phyloP scores from a whole-genome alignment of 2,888 invertebrate species.

The Timema podura region DNA sequence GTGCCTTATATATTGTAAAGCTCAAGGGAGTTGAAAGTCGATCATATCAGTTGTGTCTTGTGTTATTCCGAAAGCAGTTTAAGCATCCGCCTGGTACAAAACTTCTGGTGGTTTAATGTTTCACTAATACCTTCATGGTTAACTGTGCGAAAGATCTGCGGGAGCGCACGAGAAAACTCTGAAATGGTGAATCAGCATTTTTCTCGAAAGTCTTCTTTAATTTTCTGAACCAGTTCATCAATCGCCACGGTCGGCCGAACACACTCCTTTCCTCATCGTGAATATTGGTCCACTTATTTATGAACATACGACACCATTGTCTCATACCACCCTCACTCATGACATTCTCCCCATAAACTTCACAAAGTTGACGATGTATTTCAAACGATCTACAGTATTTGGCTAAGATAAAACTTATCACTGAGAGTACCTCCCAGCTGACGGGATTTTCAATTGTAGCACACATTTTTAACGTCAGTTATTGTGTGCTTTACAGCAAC shows the following conservation, averaged over 20 bases:
- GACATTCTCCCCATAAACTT: background rate
- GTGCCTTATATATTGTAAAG: background rate
- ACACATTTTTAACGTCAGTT: background rate
- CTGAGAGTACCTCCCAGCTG: background rate
- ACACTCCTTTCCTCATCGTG: background rate
- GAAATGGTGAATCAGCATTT: background rate
- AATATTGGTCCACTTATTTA: background rate
- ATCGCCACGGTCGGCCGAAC: background rate
- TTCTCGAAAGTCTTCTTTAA: background rate
- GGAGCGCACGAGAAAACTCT: background rate
- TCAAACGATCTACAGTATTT: background rate
- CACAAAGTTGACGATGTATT: background rate
- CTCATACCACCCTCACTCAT: background rate
- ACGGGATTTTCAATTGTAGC: background rate
- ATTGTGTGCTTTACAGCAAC: background rate
- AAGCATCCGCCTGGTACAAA: background rate
- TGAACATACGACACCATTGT: background rate
- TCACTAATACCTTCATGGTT: background rate
- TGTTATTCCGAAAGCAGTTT: constrained; percentile 4
- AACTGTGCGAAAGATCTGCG: background rate
- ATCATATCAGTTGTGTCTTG: background rate
- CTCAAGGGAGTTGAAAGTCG: background rate
- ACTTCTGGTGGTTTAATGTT: background rate
- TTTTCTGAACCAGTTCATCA: background rate
- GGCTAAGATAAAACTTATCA: background rate